phyloP scores from a whole-genome alignment of 2,888 invertebrate species.

The Gymnoscelis rufifasciata region DNA sequence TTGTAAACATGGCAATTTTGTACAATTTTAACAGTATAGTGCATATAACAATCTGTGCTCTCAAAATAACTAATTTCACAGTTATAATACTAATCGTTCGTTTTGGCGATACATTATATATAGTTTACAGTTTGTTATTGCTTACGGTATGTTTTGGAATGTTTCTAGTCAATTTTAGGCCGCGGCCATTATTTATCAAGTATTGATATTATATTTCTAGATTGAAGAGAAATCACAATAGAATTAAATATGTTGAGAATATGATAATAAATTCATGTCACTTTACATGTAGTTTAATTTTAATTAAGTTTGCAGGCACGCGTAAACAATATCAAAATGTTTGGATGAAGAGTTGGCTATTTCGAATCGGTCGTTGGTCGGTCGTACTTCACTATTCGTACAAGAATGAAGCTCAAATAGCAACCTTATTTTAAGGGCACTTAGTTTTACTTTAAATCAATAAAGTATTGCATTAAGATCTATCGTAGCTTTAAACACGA shows the following conservation, averaged over 20 bases:
- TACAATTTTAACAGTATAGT: constrained; percentile 3
- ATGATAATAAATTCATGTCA: not conserved
- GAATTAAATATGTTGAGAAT: not conserved
- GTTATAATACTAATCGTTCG: constrained; percentile 61
- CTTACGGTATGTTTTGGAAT: constrained; percentile 16
- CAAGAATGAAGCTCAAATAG: constrained; percentile 14
- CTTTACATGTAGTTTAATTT: not conserved
- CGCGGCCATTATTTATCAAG: not conserved
- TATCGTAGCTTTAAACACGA: constrained; percentile 16
- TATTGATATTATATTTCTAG: too few relatives aligned
- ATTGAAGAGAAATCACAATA: not conserved
- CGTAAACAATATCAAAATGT: constrained; percentile 26
- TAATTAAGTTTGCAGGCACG: not conserved
- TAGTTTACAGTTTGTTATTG: constrained; percentile 24
- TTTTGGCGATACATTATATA: constrained; percentile 53
- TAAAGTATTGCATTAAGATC: constrained; percentile 1
- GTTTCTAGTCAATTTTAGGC: constrained; percentile 6
- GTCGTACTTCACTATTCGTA: constrained; percentile 24
- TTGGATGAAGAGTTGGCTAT: constrained; percentile 12
- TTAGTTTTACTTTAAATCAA: not conserved
- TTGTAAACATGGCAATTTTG: too few relatives aligned
- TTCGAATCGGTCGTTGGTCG: constrained; percentile 57
- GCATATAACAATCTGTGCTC: constrained; percentile 30
- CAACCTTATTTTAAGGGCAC: constrained; percentile 2
- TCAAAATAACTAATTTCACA: constrained; percentile 41